Evolutionary conservation across 1,140 invertebrate genomes (phyloP), one percentile per base, ranked within the genome.

Genomic region (Cardiocondyla obscurior): DNA sequence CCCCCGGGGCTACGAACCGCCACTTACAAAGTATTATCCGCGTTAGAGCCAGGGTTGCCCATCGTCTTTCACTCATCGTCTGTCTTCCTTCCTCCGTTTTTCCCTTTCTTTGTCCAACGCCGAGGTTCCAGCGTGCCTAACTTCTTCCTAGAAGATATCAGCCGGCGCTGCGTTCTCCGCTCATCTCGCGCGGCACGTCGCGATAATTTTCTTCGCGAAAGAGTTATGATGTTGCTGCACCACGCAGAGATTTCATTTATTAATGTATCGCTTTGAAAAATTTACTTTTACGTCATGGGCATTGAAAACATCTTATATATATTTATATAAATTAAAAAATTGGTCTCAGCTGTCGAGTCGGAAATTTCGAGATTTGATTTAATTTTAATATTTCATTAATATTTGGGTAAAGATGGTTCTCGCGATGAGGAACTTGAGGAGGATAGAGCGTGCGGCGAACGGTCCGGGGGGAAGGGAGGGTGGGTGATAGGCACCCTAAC

Each of bases 11-110:
- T 22, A 69, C 85, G 81, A 86, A 81, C 72, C 81, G 33, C 25
- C 53, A 77, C 60, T 86, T 84, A 84, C 73, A 3, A 22, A 30
- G 51, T 85, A 85, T 85, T 85, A 85, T 85, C 60, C 60, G 39
- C 70, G 36, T 85, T 85, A 83, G 58, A 62, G 46, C n/a, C 64
- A 14, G 53, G 39, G 49, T 60, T 73, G 33, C 69, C 33, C 62
- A 46, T 44, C 77, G 46, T 49, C 65, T 73, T 82, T 70, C 76
- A 73, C 44, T 60, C 62, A 30, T 58, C 81, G 10, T 77, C 49
- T 5, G 19, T 14, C 30, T 36, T 30, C 46, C 42, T 19, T 55
- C 16, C 64, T 55, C 8, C 30, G 12, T 53, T 0, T 72, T 39
- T 28, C 16, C 19, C 28, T 62, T 44, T 46, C 36, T 55, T 2